Evolutionary conservation across 2,888 invertebrate species (phyloP).

Genomic region (Harmothoe impar): DNA sequence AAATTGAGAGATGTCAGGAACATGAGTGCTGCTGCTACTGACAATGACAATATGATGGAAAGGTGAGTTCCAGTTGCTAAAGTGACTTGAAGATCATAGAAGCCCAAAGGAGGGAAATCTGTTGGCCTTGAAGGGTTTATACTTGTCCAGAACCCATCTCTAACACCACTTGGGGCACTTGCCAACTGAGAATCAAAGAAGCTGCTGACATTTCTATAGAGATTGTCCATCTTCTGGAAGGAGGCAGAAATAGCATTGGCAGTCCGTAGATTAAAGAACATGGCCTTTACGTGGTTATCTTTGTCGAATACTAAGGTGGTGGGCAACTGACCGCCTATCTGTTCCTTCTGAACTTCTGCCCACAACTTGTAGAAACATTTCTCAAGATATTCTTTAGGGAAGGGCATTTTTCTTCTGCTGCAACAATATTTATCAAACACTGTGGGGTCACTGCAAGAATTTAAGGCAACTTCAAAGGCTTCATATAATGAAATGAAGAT

Average conservation of each 20-base stretch:
- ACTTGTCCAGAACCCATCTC: constrained; percentile 85
- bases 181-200: constrained; percentile 89
- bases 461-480: not conserved
- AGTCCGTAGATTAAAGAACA: not conserved
- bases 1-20: constrained; percentile 92
- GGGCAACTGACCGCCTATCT: not conserved
- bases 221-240: constrained; percentile 90
- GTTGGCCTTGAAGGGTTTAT: not conserved
- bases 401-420: constrained; percentile 7
- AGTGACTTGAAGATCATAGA: constrained; percentile 94
- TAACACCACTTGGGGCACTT: constrained; percentile 90
- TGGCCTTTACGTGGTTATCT: not conserved
- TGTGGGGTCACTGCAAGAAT: not conserved
- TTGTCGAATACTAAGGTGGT: not conserved
- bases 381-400: not conserved
- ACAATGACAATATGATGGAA: constrained; percentile 92
- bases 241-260: constrained; percentile 57
- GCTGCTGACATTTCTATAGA: constrained; percentile 89
- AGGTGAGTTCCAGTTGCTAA: constrained; percentile 91
- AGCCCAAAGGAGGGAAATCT: constrained; percentile 88
- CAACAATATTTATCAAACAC: constrained; percentile 12
- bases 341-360: too few relatives aligned
- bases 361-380: not conserved
- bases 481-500: not conserved
- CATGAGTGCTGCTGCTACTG: constrained; percentile 89